Percentiles rank a stretch among this genome's conserved stretches.
Conservation (phyloP, 2,888 invertebrate species). For the Pyrgus malvae region DNA sequence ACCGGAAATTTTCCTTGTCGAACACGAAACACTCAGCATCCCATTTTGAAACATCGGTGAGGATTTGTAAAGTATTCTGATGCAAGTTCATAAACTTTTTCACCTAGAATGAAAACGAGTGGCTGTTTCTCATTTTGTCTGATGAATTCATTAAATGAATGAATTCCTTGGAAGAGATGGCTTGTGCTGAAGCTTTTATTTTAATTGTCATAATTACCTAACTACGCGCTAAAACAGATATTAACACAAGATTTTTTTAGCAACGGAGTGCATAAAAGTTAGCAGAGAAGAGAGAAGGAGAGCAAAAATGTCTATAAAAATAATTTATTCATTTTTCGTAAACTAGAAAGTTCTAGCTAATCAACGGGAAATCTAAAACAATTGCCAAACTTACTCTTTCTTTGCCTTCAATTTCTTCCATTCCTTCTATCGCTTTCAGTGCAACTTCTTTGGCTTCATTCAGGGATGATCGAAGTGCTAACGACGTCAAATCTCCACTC, state of each 20-base stretch:
- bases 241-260: too few relatives aligned
- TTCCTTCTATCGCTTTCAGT: slow-evolving; percentile 52
- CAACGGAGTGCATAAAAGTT: too few relatives aligned
- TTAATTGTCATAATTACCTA: too few relatives aligned
- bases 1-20: slow-evolving; percentile 78
- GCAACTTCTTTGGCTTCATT: slow-evolving; percentile 69
- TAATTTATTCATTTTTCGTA: too few relatives aligned
- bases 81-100: slow-evolving; percentile 81
- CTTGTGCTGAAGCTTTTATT: too few relatives aligned
- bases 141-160: not conserved
- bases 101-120: slow-evolving; percentile 77
- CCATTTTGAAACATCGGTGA: slow-evolving; percentile 81
- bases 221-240: too few relatives aligned
- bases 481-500: slow-evolving; percentile 65
- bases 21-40: slow-evolving; percentile 79
- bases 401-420: slow-evolving; percentile 56
- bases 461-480: slow-evolving; percentile 71
- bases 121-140: not conserved
- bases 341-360: too few relatives aligned
- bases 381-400: slow-evolving; percentile 71
- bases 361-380: too few relatives aligned
- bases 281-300: too few relatives aligned
- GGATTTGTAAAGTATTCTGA: slow-evolving; percentile 78
- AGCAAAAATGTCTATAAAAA: too few relatives aligned
- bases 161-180: too few relatives aligned